Evolutionary conservation across 2,888 invertebrate genomes (phyloP).

Genomic region (Dione vanillae): DNA sequence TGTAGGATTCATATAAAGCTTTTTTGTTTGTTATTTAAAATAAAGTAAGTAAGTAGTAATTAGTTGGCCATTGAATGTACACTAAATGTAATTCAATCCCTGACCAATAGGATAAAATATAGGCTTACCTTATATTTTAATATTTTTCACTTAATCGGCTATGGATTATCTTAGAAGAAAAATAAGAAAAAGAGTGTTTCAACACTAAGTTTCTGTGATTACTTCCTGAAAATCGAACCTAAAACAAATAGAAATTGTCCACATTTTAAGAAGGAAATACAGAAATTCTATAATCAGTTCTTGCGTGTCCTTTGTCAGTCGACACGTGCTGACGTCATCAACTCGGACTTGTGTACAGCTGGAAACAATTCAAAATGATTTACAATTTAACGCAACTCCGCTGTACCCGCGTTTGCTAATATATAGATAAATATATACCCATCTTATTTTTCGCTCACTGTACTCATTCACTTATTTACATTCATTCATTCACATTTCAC

Average conservation of each 20-base stretch:
- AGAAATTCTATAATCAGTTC: slow-evolving; percentile 7
- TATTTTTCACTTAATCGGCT: not conserved
- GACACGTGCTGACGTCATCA: slow-evolving; percentile 27
- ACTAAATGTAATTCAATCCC: too few relatives aligned
- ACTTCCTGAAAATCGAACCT: not conserved
- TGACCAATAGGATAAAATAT: too few relatives aligned
- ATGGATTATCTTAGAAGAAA: not conserved
- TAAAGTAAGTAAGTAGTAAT: too few relatives aligned
- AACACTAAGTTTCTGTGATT: not conserved
- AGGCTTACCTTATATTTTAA: not conserved
- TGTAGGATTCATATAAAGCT: too few relatives aligned
- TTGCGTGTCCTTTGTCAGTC: slow-evolving; percentile 24
- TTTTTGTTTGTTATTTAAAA: too few relatives aligned
- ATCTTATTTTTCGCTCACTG: too few relatives aligned
- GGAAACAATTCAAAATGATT: slow-evolving; percentile 28
- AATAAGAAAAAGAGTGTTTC: not conserved
- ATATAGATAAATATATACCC: not conserved
- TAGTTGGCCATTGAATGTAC: too few relatives aligned
- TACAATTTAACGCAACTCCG: slow-evolving; percentile 11
- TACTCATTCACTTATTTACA: too few relatives aligned
- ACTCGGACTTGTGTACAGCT: slow-evolving; percentile 23
- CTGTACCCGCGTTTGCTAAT: not conserved
- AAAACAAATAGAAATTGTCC: not conserved
- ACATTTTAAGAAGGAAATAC: not conserved
- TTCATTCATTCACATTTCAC: too few relatives aligned